Conservation (phyloP, 2,113 vertebrate species). For the Capra hircus region DNA sequence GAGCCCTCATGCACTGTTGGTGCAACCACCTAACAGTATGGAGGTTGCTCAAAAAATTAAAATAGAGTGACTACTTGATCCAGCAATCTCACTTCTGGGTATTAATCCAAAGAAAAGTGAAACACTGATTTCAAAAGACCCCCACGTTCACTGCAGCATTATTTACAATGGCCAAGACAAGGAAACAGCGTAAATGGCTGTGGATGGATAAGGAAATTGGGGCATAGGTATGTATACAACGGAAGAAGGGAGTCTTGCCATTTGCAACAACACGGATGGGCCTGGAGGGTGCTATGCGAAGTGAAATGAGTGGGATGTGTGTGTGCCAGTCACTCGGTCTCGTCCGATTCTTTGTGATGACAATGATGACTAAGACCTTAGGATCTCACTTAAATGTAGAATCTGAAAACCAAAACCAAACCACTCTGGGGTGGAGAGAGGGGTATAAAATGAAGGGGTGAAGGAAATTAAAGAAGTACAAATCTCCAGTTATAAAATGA, state of each 20-base stretch:
- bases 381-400: background rate
- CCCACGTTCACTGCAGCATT: background rate
- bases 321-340: background rate
- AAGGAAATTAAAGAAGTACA: background rate
- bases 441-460: background rate
- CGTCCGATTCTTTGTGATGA: background rate
- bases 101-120: background rate
- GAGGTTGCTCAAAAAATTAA: background rate
- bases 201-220: background rate
- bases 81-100: background rate
- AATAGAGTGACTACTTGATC: background rate
- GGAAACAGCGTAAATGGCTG: background rate
- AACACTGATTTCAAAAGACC: background rate
- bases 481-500: background rate
- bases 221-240: background rate
- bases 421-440: background rate
- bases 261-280: background rate
- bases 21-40: background rate
- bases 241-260: background rate
- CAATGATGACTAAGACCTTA: background rate
- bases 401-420: background rate
- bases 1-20: background rate
- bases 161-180: background rate
- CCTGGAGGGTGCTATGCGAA: background rate
- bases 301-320: background rate